Conservation (phyloP, 2,113 vertebrate genomes). For the Aptenodytes patagonicus region DNA sequence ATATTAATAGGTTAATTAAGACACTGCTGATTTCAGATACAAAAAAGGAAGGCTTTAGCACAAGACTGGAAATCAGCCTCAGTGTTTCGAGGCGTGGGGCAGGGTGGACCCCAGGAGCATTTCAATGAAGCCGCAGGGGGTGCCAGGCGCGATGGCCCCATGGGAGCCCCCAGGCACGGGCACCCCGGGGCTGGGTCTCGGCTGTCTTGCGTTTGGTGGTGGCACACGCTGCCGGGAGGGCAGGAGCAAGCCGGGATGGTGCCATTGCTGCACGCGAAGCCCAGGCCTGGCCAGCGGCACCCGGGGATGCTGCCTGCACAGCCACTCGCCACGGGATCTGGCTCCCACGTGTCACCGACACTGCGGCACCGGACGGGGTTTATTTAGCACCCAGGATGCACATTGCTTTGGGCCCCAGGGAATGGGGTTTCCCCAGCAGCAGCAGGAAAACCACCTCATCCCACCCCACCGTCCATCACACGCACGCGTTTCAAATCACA, state of each 20-base stretch:
- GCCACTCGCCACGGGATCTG: accelerated
- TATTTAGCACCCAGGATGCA: background rate
- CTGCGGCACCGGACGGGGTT: accelerated
- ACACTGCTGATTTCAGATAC: background rate
- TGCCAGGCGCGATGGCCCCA: accelerated
- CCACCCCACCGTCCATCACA: accelerated
- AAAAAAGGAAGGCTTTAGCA: background rate
- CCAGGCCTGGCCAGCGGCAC: background rate
- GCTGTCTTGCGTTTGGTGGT: background rate
- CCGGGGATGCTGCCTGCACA: too few species aligned
- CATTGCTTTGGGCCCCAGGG: accelerated
- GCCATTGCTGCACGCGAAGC: accelerated
- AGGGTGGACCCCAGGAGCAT: accelerated
- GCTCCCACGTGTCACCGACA: accelerated
- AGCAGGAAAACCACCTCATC: background rate
- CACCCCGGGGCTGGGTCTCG: accelerated
- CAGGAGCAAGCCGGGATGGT: accelerated
- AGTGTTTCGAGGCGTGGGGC: accelerated
- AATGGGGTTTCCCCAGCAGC: background rate
- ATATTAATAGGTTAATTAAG: slow-evolving; percentile 27
- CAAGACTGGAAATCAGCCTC: background rate
- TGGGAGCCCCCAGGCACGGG: accelerated
- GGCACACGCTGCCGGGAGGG: accelerated
- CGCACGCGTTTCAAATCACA: accelerated
- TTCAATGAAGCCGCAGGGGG: accelerated